Conservation (phyloP, 2,113 vertebrate species). For the Procapra przewalskii region DNA sequence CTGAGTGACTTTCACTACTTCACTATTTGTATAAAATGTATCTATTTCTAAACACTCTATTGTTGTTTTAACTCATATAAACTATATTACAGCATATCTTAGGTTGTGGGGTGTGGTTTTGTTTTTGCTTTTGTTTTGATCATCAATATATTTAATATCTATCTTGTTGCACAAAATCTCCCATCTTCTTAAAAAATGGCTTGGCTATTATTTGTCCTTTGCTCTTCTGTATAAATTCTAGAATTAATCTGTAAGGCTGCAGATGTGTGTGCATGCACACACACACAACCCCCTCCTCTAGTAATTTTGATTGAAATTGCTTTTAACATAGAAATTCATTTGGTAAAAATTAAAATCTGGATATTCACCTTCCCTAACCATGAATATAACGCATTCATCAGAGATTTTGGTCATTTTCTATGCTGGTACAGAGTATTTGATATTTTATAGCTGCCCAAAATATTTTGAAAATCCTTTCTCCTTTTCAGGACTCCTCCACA, state of each 20-base stretch:
- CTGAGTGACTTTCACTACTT: neutral
- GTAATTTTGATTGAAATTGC: neutral
- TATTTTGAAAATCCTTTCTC: neutral
- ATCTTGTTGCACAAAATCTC: neutral
- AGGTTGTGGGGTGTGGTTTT: neutral
- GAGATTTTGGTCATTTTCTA: neutral
- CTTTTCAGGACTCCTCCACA: neutral
- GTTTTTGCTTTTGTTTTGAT: neutral
- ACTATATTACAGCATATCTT: neutral
- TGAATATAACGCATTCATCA: neutral
- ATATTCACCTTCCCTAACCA: neutral
- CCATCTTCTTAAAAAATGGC: neutral
- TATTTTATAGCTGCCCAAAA: neutral
- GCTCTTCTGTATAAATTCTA: neutral
- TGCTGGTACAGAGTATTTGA: neutral
- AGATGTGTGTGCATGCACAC: neutral
- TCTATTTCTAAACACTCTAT: neutral
- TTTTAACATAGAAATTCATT: neutral
- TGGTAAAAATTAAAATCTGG: neutral
- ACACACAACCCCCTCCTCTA: neutral
- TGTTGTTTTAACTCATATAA: neutral
- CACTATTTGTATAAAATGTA: neutral
- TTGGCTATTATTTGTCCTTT: neutral
- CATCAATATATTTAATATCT: neutral
- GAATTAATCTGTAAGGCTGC: neutral